phyloP scores from a whole-genome alignment of 1,140 invertebrate species.

The Sitophilus oryzae region DNA sequence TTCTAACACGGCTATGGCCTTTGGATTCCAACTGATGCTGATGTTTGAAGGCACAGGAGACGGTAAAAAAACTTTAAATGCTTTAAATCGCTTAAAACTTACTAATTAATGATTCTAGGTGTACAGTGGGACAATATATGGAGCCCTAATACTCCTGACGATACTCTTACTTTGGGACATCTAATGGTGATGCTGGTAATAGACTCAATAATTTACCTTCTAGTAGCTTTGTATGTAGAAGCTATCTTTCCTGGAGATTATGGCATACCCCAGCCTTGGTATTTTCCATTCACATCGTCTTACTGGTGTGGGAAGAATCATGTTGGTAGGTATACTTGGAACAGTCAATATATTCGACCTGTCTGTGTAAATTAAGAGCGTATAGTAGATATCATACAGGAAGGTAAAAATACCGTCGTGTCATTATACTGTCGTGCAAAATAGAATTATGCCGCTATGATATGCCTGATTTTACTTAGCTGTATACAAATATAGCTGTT shows the following conservation, averaged over 20 bases:
- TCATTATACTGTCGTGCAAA: no score
- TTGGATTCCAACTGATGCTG: slow-evolving; percentile 62
- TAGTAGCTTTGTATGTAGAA: slow-evolving; percentile 68
- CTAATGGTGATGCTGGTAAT: slow-evolving; percentile 61
- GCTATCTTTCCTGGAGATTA: slow-evolving; percentile 66
- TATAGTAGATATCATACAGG: no score
- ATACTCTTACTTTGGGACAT: slow-evolving; percentile 60
- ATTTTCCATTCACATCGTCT: slow-evolving; percentile 60
- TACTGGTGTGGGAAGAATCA: slow-evolving; percentile 30
- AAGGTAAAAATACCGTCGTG: no score
- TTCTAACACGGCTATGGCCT: slow-evolving; percentile 71
- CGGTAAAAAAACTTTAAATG: slow-evolving; percentile 29
- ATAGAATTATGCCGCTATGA: no score
- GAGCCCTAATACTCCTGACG: slow-evolving; percentile 61
- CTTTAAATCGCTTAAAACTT: no score
- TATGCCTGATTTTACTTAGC: no score
- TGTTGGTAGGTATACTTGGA: no score
- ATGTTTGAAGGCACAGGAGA: slow-evolving; percentile 60
- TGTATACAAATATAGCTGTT: no score
- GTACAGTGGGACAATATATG: slow-evolving; percentile 72
- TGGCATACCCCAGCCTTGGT: slow-evolving; percentile 66
- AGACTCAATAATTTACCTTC: slow-evolving; percentile 59
- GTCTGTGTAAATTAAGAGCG: no score
- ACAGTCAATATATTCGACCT: no score
- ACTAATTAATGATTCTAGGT: slow-evolving; percentile 45